Conservation (phyloP, 2,113 vertebrate species). For the Albula goreensis region DNA sequence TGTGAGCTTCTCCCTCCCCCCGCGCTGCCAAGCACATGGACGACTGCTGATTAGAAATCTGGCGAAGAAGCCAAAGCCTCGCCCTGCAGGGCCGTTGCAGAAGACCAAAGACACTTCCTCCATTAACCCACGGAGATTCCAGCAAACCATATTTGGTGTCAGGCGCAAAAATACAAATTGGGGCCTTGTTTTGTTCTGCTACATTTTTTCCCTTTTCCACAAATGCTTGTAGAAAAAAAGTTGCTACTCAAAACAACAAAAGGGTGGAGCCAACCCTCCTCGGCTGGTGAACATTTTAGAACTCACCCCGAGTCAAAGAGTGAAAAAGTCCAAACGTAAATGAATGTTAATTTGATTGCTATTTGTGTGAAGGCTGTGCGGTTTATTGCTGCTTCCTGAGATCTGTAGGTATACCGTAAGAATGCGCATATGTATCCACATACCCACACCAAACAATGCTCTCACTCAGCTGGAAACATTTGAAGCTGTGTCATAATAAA, state of each 20-base stretch:
- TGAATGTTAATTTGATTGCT: background rate
- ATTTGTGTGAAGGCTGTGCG: background rate
- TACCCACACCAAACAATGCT: too few species aligned
- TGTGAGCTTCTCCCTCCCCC: constrained; percentile 61
- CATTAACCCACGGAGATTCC: constrained; percentile 33
- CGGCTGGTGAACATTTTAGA: too few species aligned
- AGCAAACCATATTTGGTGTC: constrained; percentile 27
- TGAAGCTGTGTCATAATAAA: too few species aligned
- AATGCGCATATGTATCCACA: too few species aligned
- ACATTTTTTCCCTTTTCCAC: background rate
- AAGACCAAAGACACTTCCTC: constrained; percentile 56
- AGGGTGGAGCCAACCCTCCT: too few species aligned
- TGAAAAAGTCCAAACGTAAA: background rate
- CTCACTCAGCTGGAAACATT: too few species aligned
- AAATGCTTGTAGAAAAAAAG: background rate
- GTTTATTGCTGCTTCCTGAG: too few species aligned
- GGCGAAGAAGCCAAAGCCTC: constrained; percentile 65
- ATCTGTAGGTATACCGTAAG: too few species aligned
- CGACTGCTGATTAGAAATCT: constrained; percentile 76
- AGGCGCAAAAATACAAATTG: background rate
- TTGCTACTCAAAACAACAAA: background rate
- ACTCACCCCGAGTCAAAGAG: background rate
- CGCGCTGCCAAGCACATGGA: constrained; percentile 75
- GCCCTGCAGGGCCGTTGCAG: constrained; percentile 40
- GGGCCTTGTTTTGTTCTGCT: background rate